Evolutionary conservation across 2,113 vertebrate species (phyloP).

Genomic region (Leptosomus discolor): DNA sequence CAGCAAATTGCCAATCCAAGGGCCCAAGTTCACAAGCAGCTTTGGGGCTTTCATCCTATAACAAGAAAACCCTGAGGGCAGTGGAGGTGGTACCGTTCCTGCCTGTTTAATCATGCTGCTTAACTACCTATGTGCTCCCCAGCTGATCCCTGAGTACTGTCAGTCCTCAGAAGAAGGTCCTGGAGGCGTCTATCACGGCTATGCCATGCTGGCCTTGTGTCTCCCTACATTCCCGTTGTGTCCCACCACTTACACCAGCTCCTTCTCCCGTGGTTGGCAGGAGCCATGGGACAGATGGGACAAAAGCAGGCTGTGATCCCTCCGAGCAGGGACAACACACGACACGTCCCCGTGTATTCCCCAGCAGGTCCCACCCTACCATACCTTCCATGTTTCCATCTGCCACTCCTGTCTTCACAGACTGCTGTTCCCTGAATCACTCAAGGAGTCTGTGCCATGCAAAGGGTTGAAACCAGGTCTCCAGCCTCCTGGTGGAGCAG

Average conservation of each 20-base stretch:
- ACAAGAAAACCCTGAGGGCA: background rate
- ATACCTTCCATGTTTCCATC: background rate
- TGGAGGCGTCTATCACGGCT: background rate
- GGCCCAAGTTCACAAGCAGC: background rate
- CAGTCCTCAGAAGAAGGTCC: background rate
- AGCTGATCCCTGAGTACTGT: fast-evolving
- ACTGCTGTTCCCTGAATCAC: background rate
- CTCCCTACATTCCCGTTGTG: fast-evolving
- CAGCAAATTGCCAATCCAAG: conserved; percentile 38
- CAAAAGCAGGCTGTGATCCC: background rate
- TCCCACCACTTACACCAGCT: background rate
- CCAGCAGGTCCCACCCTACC: background rate
- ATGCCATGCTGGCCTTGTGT: background rate
- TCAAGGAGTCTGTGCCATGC: fast-evolving
- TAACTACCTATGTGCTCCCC: background rate
- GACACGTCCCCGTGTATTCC: background rate
- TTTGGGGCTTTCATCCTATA: background rate
- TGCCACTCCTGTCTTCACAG: background rate
- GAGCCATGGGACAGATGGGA: background rate
- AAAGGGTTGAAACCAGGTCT: background rate
- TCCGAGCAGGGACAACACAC: background rate
- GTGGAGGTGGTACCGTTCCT: background rate
- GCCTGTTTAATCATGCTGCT: background rate
- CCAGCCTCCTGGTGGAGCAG: background rate
- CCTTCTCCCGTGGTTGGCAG: background rate